Evolutionary conservation across 2,797 vertebrate genomes (phyloP), one percentile per base, ranked within the genome.

Genomic region (Danio aesculapii): DNA sequence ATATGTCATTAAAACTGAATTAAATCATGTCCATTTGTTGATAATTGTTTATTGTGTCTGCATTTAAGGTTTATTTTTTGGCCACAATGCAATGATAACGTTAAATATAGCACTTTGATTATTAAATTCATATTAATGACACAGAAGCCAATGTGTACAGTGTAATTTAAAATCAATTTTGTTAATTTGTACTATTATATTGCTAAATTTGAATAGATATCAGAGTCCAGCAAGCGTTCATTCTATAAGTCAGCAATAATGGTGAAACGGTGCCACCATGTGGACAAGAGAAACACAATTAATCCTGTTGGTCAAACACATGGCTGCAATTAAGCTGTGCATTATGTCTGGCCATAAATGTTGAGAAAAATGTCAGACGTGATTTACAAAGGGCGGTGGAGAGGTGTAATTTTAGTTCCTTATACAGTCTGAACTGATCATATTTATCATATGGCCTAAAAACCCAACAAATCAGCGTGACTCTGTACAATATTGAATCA

Each of bases 261-360:
- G 91, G 91, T 92, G 30, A 83, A 90, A 90, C 88, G 90, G 90
- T 88, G 90, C 91, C 92, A 85, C 89, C 86, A 19, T 87, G 91
- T 89, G 94, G 87, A 0, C 3, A 39, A 30, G 21, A 53, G n/a
- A 4, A 30, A 30, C 41, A n/a, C n/a, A 64, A 4, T 0, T 8
- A 63, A 19, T 13, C 9, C 21, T n/a, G 8, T 19, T 10, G 14
- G 57, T 61, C 9, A 2, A 47, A 16, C 7, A 14, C 17, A 21
- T 44, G 41, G 8, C 70, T 30, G 30, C 70, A 58, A n/a, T 46
- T 11, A 3, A 21, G 9, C 13, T 16, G 43, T 71, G 30, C 39
- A 58, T 73, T 10, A 21, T 21, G 41, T 58, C 41, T 59, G 14
- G 41, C 57, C 39, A 58, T 57, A 46, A 44, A 53, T 11, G 19